Evolutionary conservation across 2,113 vertebrate species (phyloP).

Genomic region (Lampris megalopsis): DNA sequence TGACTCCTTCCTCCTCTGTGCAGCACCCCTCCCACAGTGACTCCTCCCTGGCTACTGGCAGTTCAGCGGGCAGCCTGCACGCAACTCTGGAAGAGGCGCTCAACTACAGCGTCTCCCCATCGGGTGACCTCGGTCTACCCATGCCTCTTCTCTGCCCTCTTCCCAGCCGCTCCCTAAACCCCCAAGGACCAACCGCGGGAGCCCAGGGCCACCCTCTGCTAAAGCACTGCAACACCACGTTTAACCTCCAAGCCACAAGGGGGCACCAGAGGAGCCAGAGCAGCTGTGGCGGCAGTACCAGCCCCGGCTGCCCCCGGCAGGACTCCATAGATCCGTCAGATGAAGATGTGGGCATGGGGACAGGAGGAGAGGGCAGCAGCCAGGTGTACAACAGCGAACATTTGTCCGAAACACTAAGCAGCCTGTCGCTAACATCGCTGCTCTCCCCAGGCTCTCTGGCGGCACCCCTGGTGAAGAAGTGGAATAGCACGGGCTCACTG

Average conservation of each 20-base stretch:
- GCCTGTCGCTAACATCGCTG: constrained; percentile 91
- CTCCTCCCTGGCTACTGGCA: constrained; percentile 85
- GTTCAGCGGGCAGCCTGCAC: constrained; percentile 88
- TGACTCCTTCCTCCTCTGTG: constrained; percentile 4
- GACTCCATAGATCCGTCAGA: constrained; percentile 92
- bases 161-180: constrained; percentile 26
- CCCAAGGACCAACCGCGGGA: constrained; percentile 14
- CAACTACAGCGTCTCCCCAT: constrained; percentile 84
- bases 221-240: constrained; percentile 50
- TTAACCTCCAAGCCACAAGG: constrained; percentile 83
- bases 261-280: constrained; percentile 92
- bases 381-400: constrained; percentile 86
- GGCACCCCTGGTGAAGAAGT: constrained; percentile 84
- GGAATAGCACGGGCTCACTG: constrained; percentile 92
- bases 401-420: constrained; percentile 89
- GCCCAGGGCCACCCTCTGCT: constrained; percentile 44
- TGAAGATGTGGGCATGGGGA: constrained; percentile 82
- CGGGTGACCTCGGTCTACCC: constrained; percentile 75
- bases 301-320: constrained; percentile 85
- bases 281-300: constrained; percentile 86
- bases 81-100: constrained; percentile 88
- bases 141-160: constrained; percentile 67
- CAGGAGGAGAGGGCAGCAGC: constrained; percentile 60
- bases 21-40: constrained; percentile 85
- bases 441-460: constrained; percentile 79